Evolutionary conservation across 1,140 invertebrate genomes (phyloP).

Genomic region (Oedothorax gibbosus): DNA sequence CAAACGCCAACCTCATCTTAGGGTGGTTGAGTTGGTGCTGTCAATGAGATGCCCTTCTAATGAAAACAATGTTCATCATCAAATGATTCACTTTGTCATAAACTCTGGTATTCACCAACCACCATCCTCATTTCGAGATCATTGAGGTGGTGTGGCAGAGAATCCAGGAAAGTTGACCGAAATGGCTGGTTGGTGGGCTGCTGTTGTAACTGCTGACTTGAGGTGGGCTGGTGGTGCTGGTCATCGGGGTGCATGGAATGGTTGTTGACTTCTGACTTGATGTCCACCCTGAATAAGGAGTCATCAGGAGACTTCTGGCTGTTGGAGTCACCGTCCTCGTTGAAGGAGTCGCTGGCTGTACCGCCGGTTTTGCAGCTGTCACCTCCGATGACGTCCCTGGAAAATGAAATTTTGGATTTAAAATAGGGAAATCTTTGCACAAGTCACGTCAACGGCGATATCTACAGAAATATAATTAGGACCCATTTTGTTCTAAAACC

Average conservation of each 20-base stretch:
- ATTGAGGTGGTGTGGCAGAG: constrained; percentile 38
- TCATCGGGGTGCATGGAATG: constrained; percentile 23
- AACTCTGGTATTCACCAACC: constrained; percentile 47
- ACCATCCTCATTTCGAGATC: constrained; percentile 51
- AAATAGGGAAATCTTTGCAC: not conserved
- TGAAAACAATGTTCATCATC: no score
- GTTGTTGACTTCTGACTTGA: constrained; percentile 34
- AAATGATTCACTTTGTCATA: constrained; percentile 31
- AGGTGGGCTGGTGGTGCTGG: constrained; percentile 10
- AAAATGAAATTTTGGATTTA: not conserved
- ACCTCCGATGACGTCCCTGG: constrained; percentile 37
- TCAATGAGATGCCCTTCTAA: no score
- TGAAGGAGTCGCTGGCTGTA: constrained; percentile 42
- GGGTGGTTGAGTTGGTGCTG: not conserved
- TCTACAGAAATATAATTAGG: not conserved
- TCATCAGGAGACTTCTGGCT: constrained; percentile 43
- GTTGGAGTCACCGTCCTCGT: constrained; percentile 47
- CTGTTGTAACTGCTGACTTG: constrained; percentile 31
- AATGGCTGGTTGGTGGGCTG: constrained; percentile 26
- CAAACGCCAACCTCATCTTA: not conserved
- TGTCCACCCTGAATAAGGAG: constrained; percentile 29
- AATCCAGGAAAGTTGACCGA: constrained; percentile 21
- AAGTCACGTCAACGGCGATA: not conserved
- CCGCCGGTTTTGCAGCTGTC: constrained; percentile 31
- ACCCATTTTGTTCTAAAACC: no score